Base-by-base conservation (phyloP, 2,888 invertebrate genomes). In the Amphimallon solstitiale region DNA sequence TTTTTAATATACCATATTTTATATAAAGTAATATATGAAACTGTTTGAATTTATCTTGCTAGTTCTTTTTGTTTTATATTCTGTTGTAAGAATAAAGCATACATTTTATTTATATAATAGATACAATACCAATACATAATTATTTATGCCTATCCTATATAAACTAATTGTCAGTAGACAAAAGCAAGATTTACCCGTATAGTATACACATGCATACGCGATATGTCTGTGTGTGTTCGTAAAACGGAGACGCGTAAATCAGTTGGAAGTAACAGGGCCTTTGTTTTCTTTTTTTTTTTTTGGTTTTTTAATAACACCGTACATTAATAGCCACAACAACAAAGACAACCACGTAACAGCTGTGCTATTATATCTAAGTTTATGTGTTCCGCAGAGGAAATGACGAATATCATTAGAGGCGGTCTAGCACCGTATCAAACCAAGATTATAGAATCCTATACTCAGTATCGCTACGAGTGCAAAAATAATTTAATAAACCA, bases 351-450 rank as follows among this genome's bases (percentile, higher is more conserved):
- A 45, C 4, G n/a, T 10, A 17, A 19, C 43, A 43, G 14, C 9
- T 43, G 45, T 45, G 19, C 7, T 14, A 12, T 23, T 56, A 56
- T 56, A 56, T 56, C 56, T 45, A 40, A 56, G 40, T 40, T 40
- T 56, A 56, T 56, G 40, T 54, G 9, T 54, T 54, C 19, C 7
- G 21, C 43, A 9, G 12, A 45, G 56, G 56, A 59, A 59, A 29
- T 45, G 45, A 56, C 43, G 56, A 29, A 59, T 59, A 43, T 40
- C 56, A 59, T 59, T 29, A 29, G 40, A 40, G 43, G 43, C 56
- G 29, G 34, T 45, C 43, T 40, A 43, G 43, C 34, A 10, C 14
- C 17, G 43, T 59, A 43, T 59, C 56, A 10, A 43, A 59, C 15
- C 29, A 34, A 43, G 54, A 54, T 54, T 59, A 59, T 29, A 34